These are phyloP conservation scores for Channallabes apus DNA, from an alignment of 2,797 vertebrate species.

Conservation along the genomic window DNA sequence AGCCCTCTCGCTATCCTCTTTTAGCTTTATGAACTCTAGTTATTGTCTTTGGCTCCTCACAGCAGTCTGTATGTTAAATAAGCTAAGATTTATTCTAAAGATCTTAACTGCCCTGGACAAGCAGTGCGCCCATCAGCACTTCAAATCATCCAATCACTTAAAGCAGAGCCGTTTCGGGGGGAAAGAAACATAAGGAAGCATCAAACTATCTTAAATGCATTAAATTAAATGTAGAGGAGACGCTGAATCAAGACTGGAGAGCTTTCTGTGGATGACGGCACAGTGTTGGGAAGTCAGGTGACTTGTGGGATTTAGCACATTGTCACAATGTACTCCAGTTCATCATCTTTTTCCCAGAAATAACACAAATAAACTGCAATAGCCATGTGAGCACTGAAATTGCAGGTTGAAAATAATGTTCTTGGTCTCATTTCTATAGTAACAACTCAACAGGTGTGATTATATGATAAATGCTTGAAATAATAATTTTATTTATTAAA, in stretches of 20 bases:
- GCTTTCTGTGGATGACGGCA: conserved; percentile 22
- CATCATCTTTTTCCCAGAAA: background rate
- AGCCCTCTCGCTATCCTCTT: conserved; percentile 45
- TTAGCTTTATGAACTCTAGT: conserved; percentile 59
- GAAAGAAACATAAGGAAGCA: conserved; percentile 72
- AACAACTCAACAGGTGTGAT: background rate
- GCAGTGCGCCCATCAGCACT: conserved; percentile 79
- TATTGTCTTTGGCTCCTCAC: conserved; percentile 71
- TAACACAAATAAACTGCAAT: too few species aligned
- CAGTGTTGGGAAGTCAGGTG: background rate
- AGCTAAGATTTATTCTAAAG: conserved; percentile 73
- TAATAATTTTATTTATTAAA: background rate
- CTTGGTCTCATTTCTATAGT: background rate
- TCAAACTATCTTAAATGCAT: conserved; percentile 74
- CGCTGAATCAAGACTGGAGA: conserved; percentile 68
- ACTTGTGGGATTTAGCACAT: background rate
- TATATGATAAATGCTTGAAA: background rate
- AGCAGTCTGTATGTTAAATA: conserved; percentile 62
- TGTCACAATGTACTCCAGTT: background rate
- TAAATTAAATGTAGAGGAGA: conserved; percentile 74
- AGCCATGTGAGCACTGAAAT: too few species aligned
- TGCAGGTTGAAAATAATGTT: background rate
- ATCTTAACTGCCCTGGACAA: conserved; percentile 77
- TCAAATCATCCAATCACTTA: conserved; percentile 81
- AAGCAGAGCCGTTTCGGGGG: conserved; percentile 63